Conservation (phyloP, 2,113 vertebrate genomes). For the Caranx ignobilis region DNA sequence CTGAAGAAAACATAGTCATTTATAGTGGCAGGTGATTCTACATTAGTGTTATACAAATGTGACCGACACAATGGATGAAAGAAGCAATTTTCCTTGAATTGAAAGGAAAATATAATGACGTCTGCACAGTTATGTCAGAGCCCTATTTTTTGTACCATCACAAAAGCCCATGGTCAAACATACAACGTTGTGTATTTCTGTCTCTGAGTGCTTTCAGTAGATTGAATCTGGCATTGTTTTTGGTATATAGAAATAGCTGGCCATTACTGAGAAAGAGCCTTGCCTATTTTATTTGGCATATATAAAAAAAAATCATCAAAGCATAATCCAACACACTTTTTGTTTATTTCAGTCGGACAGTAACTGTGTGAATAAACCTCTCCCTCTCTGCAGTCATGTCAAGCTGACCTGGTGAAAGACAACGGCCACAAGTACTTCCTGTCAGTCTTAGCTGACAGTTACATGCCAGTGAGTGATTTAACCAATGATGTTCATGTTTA, state of each 20-base stretch:
- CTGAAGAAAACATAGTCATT: background rate
- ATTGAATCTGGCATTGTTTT: background rate
- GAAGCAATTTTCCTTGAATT: too few relatives aligned
- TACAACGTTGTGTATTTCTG: background rate
- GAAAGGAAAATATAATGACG: too few relatives aligned
- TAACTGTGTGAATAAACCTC: background rate
- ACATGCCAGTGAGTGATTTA: constrained; percentile 94
- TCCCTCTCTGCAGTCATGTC: constrained; percentile 88
- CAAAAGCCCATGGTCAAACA: background rate
- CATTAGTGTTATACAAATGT: background rate
- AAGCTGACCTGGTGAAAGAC: constrained; percentile 98
- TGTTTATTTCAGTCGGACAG: background rate
- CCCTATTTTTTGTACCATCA: background rate
- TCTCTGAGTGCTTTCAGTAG: background rate
- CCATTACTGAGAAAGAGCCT: background rate
- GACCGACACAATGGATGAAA: background rate
- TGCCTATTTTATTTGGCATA: background rate
- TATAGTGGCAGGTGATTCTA: background rate
- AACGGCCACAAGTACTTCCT: constrained; percentile 99
- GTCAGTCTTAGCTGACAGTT: constrained; percentile 95
- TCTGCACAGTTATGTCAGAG: background rate
- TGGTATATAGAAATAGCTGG: background rate
- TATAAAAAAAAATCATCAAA: too few relatives aligned
- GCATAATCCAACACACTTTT: background rate
- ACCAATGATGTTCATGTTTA: rapidly evolving